Percentiles rank a stretch among this genome's conserved stretches.
Conservation (phyloP, 2,888 invertebrate genomes). For the Melipona bicolor region DNA sequence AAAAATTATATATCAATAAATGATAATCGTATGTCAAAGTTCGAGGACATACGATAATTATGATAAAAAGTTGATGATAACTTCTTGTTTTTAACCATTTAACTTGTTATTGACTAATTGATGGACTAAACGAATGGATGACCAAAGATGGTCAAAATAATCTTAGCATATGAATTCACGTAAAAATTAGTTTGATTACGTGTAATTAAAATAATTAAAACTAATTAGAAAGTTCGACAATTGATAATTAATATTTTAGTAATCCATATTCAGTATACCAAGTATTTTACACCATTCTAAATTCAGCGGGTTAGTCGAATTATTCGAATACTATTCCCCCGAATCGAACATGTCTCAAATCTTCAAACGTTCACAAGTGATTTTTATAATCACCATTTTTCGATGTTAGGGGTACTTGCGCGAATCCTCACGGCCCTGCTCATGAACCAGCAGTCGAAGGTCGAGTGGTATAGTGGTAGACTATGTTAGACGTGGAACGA, state of each 20-base stretch:
- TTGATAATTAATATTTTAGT: neutral
- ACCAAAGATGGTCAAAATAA: neutral
- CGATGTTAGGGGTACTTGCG: slow-evolving; percentile 32
- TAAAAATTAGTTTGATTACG: neutral
- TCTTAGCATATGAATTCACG: neutral
- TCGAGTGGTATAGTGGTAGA: slow-evolving; percentile 57
- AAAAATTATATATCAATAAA: neutral
- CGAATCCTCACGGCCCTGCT: slow-evolving; percentile 39
- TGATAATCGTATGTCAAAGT: neutral
- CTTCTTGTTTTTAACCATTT: neutral
- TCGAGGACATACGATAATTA: slow-evolving; percentile 20
- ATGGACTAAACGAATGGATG: too few species aligned
- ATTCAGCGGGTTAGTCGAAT: too few species aligned
- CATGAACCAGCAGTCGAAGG: slow-evolving; percentile 55
- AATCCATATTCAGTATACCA: neutral
- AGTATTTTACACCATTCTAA: neutral
- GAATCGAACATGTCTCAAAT: neutral
- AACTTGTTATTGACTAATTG: neutral
- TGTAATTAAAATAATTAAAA: neutral
- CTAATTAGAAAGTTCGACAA: neutral
- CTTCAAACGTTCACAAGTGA: neutral
- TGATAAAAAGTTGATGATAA: too few species aligned
- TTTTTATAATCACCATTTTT: neutral
- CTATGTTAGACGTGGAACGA: slow-evolving; percentile 28
- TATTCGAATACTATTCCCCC: neutral